phyloP scores from a whole-genome alignment of 2,888 invertebrate genomes.

The Diloba caeruleocephala region DNA sequence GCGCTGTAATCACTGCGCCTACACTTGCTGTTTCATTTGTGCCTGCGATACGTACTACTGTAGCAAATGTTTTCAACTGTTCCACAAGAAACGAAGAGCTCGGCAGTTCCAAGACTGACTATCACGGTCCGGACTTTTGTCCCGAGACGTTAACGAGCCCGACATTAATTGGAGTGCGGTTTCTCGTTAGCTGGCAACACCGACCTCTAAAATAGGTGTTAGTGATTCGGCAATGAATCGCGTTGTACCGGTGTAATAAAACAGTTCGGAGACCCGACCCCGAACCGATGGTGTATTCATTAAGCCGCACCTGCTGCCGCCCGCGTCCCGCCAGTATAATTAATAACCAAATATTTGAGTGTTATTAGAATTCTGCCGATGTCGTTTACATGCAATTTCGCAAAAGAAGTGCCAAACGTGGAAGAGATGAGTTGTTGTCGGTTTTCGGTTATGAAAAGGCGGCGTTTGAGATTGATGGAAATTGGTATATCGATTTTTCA shows the following conservation, averaged over 20 bases:
- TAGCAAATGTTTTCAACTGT: slow-evolving; percentile 6
- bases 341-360: slow-evolving; percentile 19
- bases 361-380: slow-evolving; percentile 29
- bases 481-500: too few relatives aligned
- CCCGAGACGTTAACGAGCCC: slow-evolving; percentile 2
- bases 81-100: slow-evolving; percentile 16
- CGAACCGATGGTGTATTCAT: slow-evolving; percentile 6
- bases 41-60: slow-evolving; percentile 17
- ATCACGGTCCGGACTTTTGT: slow-evolving; percentile 16
- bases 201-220: slow-evolving; percentile 5
- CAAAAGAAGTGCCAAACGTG: slow-evolving; percentile 6
- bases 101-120: slow-evolving; percentile 13
- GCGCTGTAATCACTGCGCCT: slow-evolving; percentile 45
- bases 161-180: slow-evolving; percentile 19
- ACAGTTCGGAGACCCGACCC: slow-evolving; percentile 11
- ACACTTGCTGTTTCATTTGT: slow-evolving; percentile 43
- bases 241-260: slow-evolving; percentile 3
- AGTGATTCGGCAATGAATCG: slow-evolving; percentile 14
- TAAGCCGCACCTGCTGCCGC: slow-evolving; percentile 3
- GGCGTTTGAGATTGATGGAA: too few relatives aligned
- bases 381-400: slow-evolving; percentile 12
- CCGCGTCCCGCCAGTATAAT: neutral
- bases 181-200: slow-evolving; percentile 12
- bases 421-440: neutral
- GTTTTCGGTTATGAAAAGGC: neutral